Conservation (phyloP, 2,797 vertebrate species). For the Xiphophorus birchmanni region DNA sequence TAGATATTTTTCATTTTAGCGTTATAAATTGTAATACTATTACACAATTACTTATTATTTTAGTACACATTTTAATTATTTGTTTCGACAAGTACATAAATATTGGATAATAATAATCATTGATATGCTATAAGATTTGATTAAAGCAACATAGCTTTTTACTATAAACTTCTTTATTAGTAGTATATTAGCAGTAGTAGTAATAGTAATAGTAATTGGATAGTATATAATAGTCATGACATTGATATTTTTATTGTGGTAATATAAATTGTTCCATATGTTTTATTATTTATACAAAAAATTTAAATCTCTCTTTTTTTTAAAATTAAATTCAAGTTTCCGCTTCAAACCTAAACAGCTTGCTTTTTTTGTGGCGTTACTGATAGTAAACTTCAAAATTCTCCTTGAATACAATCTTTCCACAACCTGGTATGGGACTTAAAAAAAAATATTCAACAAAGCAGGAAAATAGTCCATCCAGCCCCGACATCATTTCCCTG, state of each 20-base stretch:
- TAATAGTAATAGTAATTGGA: background rate
- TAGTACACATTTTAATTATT: background rate
- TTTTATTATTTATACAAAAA: background rate
- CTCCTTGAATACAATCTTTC: constrained; percentile 5
- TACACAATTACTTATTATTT: background rate
- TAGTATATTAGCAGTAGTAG: background rate
- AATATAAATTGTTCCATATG: background rate
- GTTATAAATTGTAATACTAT: no score
- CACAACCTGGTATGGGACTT: constrained; percentile 36
- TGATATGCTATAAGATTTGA: background rate
- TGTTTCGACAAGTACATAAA: background rate
- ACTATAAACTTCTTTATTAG: background rate
- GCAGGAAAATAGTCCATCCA: constrained; percentile 40
- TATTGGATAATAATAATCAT: background rate
- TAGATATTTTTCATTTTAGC: background rate
- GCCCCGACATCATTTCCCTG: constrained; percentile 68
- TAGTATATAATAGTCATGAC: background rate
- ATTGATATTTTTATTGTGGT: background rate
- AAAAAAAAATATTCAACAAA: constrained; percentile 49
- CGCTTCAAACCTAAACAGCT: constrained; percentile 9
- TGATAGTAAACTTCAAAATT: constrained; percentile 35
- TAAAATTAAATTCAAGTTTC: constrained; percentile 15
- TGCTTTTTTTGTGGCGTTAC: constrained; percentile 15
- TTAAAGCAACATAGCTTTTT: background rate
- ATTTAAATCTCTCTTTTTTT: background rate